These are phyloP conservation scores for Octodonta nipae DNA, from an alignment of 2,888 invertebrate species.

Conservation along the genomic window DNA sequence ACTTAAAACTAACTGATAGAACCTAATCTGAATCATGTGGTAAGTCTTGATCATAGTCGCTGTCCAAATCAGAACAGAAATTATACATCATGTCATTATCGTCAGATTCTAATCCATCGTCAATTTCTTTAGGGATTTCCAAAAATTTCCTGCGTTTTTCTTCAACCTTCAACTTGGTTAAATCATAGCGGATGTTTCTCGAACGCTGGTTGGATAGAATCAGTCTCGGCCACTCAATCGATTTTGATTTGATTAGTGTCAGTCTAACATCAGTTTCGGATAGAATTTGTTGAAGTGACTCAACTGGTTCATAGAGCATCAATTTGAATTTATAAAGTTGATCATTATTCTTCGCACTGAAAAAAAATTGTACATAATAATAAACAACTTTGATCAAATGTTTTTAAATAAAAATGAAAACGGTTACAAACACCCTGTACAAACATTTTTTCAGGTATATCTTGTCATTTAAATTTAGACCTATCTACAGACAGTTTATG, in stretches of 20 bases:
- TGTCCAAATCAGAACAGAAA: constrained; percentile 22
- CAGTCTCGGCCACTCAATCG: constrained; percentile 26
- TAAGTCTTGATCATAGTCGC: constrained; percentile 21
- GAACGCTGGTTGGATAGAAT: constrained; percentile 19
- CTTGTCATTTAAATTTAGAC: too few species aligned
- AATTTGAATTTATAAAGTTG: constrained; percentile 23
- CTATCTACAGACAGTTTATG: too few species aligned
- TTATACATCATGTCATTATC: constrained; percentile 14
- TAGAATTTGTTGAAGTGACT: constrained; percentile 19
- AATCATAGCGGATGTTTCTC: constrained; percentile 26
- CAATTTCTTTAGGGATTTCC: constrained; percentile 15
- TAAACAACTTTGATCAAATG: background rate
- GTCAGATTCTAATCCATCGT: constrained; percentile 13
- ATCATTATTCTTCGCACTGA: constrained; percentile 19
- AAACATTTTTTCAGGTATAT: too few species aligned
- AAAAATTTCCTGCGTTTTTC: constrained; percentile 19
- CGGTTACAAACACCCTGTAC: too few species aligned
- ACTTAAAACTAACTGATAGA: too few species aligned
- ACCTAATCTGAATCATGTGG: constrained; percentile 12
- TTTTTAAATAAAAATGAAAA: background rate
- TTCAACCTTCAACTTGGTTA: constrained; percentile 16
- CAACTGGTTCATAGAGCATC: constrained; percentile 22
- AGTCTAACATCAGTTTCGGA: constrained; percentile 22
- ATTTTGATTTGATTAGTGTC: constrained; percentile 21
- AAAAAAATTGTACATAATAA: constrained; percentile 8